Conservation (phyloP, 2,888 invertebrate species). For the Pristionchus maxplancki region DNA sequence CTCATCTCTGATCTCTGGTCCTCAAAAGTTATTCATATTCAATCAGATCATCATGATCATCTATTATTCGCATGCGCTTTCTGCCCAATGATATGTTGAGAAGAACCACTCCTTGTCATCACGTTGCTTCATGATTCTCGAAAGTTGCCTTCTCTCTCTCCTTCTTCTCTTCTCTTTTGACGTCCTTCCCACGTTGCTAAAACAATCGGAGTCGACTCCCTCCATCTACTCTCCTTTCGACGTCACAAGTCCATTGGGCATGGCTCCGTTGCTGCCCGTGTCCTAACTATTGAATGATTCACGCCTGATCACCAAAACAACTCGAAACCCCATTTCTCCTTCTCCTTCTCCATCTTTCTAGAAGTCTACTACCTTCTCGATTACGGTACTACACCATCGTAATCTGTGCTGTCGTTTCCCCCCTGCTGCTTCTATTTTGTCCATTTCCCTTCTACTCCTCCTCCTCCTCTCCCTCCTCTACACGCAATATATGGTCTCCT, state of each 20-base stretch:
- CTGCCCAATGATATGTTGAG: background rate
- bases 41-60: background rate
- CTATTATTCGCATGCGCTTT: background rate
- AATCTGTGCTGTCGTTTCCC: background rate
- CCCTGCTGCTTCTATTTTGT: constrained; percentile 23
- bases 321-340: too few relatives aligned
- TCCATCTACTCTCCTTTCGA: background rate
- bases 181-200: constrained; percentile 43
- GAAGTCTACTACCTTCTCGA: background rate
- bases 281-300: background rate
- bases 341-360: background rate
- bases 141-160: background rate
- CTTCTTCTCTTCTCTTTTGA: constrained; percentile 1
- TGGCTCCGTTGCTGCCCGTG: background rate
- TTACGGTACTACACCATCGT: constrained; percentile 5
- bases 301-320: background rate
- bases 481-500: constrained; percentile 36
- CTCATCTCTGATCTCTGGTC: background rate
- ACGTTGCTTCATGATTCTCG: background rate
- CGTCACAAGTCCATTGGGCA: background rate
- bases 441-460: background rate
- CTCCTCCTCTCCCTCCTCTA: background rate
- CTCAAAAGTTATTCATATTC: background rate
- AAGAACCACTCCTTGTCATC: background rate
- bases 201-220: constrained; percentile 21